Conservation (phyloP, 2,888 invertebrate genomes). For the Drosophila sordidula region DNA sequence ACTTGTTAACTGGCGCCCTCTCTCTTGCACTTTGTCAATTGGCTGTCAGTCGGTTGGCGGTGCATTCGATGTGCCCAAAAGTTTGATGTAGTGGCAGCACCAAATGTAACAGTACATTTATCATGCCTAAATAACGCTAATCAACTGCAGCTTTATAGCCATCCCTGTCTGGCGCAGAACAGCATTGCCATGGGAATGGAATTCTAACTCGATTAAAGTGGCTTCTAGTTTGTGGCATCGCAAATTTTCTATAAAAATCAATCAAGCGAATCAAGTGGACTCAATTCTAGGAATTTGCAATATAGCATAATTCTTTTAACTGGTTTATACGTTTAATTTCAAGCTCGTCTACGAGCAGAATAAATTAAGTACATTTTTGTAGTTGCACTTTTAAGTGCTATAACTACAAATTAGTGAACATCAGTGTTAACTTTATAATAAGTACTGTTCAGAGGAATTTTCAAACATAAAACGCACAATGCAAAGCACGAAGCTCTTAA, state of each 20-base stretch:
- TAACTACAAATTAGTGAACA: no score
- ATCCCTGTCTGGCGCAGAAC: neutral
- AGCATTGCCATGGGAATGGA: neutral
- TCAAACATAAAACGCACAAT: no score
- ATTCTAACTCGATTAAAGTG: slow-evolving; percentile 6
- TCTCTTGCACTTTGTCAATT: slow-evolving; percentile 3
- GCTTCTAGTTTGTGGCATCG: slow-evolving; percentile 9
- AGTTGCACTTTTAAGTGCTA: no score
- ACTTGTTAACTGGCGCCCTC: neutral
- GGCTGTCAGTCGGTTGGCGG: slow-evolving; percentile 19
- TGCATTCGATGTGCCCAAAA: slow-evolving; percentile 45
- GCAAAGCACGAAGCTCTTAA: no score
- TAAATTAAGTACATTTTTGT: no score
- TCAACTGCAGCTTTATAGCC: slow-evolving; percentile 54
- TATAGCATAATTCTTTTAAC: neutral
- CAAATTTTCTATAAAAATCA: slow-evolving; percentile 7
- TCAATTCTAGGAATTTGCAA: neutral
- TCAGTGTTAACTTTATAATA: no score
- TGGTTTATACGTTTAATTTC: neutral
- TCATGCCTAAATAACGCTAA: slow-evolving; percentile 63
- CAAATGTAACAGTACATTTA: slow-evolving; percentile 54
- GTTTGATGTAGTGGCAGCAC: slow-evolving; percentile 18
- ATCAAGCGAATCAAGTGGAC: slow-evolving; percentile 1
- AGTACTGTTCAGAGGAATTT: no score
- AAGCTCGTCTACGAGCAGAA: neutral